Evolutionary conservation across 2,888 invertebrate species (phyloP), one percentile per base, ranked within the genome.

Genomic region (Polydrusus pterygomalis): DNA sequence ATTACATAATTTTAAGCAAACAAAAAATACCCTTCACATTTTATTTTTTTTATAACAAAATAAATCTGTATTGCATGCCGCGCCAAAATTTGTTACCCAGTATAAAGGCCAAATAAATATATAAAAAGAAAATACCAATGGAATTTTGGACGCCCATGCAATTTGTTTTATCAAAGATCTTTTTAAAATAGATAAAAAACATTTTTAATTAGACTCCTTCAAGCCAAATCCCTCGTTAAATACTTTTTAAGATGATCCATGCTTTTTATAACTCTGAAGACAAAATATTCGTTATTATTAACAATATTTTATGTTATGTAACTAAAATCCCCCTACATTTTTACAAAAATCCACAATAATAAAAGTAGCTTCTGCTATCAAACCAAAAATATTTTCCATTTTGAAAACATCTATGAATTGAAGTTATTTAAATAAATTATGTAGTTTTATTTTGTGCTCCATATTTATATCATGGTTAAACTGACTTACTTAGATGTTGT

Each of bases 1-100:
- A 74, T 49, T 30, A 54, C 65, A 47, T 60, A 8, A 17, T 25
- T 25, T 25, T 25, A 60, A 60, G 13, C 38, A 60, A 60, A 34
- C n/a, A 60, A 17, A 77, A 81, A 75, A 70, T 64, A n/a, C 82
- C 75, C 83, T 81, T 79, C 82, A 80, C 83, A 45, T 75, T 81
- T 82, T 79, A 64, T 49, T 34, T 77, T 83, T 84, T 84, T 83
- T 83, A 81, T 83, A 84, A 84, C 84, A 85, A 85, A 84, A 85
- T 85, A 84, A 77, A 77, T 83, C 81, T 82, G 79, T 15, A 70
- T 72, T 70, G 78, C 60, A 77, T 77, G 79, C 13, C 80, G 80
- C 82, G 81, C 79, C 78, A 84, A 84, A 84, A 85, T 81, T 80
- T 83, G 84, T 83, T 85, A 84, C 84, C 84, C 84, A 49, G 58